phyloP scores from a whole-genome alignment of 2,888 invertebrate species.

The Sinopyrophorus schimmeli region DNA sequence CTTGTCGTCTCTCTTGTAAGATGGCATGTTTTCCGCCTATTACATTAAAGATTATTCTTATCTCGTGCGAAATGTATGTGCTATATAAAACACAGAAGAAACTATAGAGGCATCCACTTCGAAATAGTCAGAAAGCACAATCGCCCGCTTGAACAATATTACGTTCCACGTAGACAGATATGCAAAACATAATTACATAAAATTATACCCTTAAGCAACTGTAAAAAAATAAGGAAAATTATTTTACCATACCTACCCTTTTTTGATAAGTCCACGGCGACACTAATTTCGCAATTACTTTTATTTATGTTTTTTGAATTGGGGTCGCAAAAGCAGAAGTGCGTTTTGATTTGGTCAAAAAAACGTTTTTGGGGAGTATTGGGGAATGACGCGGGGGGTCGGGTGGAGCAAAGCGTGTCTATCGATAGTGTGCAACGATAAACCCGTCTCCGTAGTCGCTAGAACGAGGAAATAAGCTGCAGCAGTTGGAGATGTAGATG shows the following conservation, averaged over 20 bases:
- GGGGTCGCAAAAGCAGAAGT: no score
- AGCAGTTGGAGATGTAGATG: constrained; percentile 45
- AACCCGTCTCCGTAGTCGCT: constrained; percentile 28
- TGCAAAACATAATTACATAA: constrained; percentile 51
- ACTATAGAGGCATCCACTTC: constrained; percentile 40
- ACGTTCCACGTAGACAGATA: constrained; percentile 48
- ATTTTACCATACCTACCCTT: constrained; percentile 36
- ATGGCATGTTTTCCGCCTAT: constrained; percentile 51
- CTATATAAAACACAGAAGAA: constrained; percentile 45
- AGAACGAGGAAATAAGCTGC: constrained; percentile 35
- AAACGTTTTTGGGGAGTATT: no score
- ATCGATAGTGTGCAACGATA: constrained; percentile 31
- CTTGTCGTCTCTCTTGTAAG: constrained; percentile 43
- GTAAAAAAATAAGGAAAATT: constrained; percentile 47
- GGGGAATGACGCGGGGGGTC: no score
- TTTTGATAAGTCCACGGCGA: constrained; percentile 28
- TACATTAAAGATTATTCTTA: constrained; percentile 52
- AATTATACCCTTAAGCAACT: constrained; percentile 46
- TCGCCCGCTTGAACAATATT: constrained; percentile 37
- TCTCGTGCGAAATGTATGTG: constrained; percentile 48
- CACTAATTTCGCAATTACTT: no score
- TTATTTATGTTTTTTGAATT: no score
- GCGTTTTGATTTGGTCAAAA: no score
- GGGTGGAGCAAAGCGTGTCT: constrained; percentile 27
- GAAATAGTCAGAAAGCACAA: constrained; percentile 27